A percentile compares a stretch with the other conserved stretches of the same genome.
phyloP scores from a whole-genome alignment of 30 jellyfish, hydroid and myxozoan species.

The Aurelia coerulea region DNA sequence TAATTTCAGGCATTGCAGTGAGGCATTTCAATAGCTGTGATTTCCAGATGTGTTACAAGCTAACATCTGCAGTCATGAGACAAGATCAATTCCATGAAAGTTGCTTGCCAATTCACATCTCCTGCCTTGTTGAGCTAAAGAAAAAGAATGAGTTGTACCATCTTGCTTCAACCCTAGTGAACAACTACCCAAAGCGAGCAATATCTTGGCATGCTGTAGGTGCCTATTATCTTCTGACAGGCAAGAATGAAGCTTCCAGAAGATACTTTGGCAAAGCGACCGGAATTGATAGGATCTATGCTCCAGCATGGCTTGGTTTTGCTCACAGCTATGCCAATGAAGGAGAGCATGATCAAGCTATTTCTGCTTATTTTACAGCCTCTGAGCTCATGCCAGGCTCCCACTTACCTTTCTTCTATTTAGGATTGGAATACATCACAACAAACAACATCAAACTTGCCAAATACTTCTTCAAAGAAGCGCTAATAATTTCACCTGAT shows the following conservation, averaged over 20 bases:
- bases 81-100: slow-evolving; percentile 83
- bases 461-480: slow-evolving; percentile 78
- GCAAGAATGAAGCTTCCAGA: slow-evolving; percentile 84
- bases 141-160: slow-evolving; percentile 82
- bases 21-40: slow-evolving; percentile 84
- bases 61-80: slow-evolving; percentile 66
- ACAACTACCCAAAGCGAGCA: slow-evolving; percentile 79
- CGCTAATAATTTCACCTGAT: slow-evolving; percentile 86
- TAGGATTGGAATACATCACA: slow-evolving; percentile 83
- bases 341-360: slow-evolving; percentile 98
- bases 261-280: slow-evolving; percentile 94
- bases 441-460: slow-evolving; percentile 84
- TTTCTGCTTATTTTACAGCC: slow-evolving; percentile 90
- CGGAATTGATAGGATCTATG: slow-evolving; percentile 71
- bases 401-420: slow-evolving; percentile 81
- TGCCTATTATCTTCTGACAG: slow-evolving; percentile 80
- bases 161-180: slow-evolving; percentile 75
- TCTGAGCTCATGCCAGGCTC: slow-evolving; percentile 96
- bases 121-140: slow-evolving; percentile 83
- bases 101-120: slow-evolving; percentile 84
- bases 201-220: slow-evolving; percentile 97
- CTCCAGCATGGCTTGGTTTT: slow-evolving; percentile 99
- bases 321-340: slow-evolving; percentile 97
- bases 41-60: slow-evolving; percentile 63
- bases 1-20: slow-evolving; percentile 69